Conservation (phyloP, 2,888 invertebrate species). For the Leucophenga maculata region DNA sequence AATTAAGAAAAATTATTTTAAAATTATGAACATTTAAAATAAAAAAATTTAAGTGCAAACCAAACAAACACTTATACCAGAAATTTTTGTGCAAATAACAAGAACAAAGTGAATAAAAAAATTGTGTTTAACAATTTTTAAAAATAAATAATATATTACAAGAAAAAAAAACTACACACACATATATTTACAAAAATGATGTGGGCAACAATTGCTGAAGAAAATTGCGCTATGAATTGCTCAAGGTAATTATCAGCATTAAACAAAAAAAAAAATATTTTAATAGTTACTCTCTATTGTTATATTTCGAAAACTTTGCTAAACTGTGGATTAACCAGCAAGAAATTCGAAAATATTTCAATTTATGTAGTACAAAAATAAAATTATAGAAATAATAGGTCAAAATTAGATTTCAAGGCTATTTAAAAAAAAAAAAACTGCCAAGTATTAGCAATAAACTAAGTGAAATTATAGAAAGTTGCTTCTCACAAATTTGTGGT, state of each 20-base stretch:
- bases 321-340: conserved; percentile 43
- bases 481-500: too few species aligned
- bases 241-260: conserved; percentile 68
- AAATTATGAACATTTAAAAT: conserved; percentile 15
- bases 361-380: conserved; percentile 43
- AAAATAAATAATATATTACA: conserved; percentile 32
- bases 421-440: too few species aligned
- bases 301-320: conserved; percentile 33
- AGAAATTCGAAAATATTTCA: conserved; percentile 23
- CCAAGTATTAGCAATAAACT: too few species aligned
- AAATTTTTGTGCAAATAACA: conserved; percentile 31
- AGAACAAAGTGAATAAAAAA: conserved; percentile 25
- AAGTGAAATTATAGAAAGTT: too few species aligned
- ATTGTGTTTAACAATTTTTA: conserved; percentile 67
- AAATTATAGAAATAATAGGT: conserved; percentile 44
- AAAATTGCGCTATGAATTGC: conserved; percentile 70
- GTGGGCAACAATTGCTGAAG: conserved; percentile 71
- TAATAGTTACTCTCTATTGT: background rate
- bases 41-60: conserved; percentile 30
- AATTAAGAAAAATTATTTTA: conserved; percentile 28
- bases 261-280: conserved; percentile 18
- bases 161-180: conserved; percentile 33
- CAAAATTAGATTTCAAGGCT: too few species aligned
- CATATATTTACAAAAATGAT: conserved; percentile 61
- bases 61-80: conserved; percentile 1